Base-by-base conservation (phyloP, 2,797 vertebrate species). In the Discoglossus pictus region DNA sequence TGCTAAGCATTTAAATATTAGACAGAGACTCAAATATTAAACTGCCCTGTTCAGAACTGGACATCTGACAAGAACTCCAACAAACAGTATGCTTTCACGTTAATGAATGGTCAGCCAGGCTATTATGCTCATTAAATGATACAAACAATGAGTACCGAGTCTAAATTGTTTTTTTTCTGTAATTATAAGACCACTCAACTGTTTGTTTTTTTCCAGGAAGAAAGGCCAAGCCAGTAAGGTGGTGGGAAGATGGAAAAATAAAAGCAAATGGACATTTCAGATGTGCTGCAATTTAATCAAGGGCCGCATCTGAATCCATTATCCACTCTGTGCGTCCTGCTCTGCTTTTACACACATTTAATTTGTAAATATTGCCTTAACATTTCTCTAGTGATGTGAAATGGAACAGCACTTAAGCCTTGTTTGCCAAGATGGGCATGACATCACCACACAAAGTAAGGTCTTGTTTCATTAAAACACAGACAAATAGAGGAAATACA, bases 81-180 rank as follows among this genome's bases (percentile, higher is more conserved):
- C 8, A 58, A 6, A 11, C 63, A 67, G 72, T 51, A 69, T 68
- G 59, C 7, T 62, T 0, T 75, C 70, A 65, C 68, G 76, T 53
- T 66, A 81, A 82, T 75, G 68, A 82, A 74, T 54, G 66, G 73
- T 74, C 76, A 74, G 75, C 71, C 59, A 71, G 75, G 51, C 73
- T 80, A 78, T 80, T 80, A 80, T 42, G 69, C 63, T 75, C 76
- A 73, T 80, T 75, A 78, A 78, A 62, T 48, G 55, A 64, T 65
- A 66, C 64, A 62, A 80, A 79, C 56, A 46, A 46, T 38, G 74
- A 40, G 73, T 68, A 70, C 2, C 61, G 73, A 74, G 78, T 58
- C 67, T 82, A 78, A 82, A 74, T 60, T 56, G 60, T 75, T 75
- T 82, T 80, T 67, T 58, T 76, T 75, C 73, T 58, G 34, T 75